These are phyloP conservation scores for Chydorus sphaericus DNA, from an alignment of 2,888 invertebrate species.

Conservation along the genomic window DNA sequence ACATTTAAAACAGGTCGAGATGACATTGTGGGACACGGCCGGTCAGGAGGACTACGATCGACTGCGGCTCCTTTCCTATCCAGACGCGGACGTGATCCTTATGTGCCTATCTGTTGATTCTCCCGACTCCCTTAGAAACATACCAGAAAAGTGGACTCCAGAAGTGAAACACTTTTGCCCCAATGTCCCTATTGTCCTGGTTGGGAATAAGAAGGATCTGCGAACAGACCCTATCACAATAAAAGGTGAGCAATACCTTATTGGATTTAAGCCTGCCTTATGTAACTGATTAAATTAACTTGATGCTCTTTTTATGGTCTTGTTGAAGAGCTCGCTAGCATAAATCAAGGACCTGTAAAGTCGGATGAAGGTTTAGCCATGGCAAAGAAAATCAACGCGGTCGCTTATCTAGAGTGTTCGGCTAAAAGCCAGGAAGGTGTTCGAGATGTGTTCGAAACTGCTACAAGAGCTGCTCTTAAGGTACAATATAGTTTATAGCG, in stretches of 20 bases:
- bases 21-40: slow-evolving; percentile 34
- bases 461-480: slow-evolving; percentile 93
- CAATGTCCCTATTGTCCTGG: slow-evolving; percentile 39
- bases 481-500: slow-evolving; percentile 41
- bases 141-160: slow-evolving; percentile 41
- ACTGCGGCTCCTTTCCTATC: slow-evolving; percentile 34
- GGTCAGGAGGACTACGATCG: slow-evolving; percentile 38
- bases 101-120: slow-evolving; percentile 42
- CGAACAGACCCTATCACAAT: slow-evolving; percentile 30
- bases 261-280: too few relatives aligned
- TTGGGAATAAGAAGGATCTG: slow-evolving; percentile 38
- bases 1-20: slow-evolving; percentile 28
- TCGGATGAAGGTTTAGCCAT: slow-evolving; percentile 38
- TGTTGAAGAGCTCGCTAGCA: slow-evolving; percentile 32
- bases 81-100: slow-evolving; percentile 40
- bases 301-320: background rate
- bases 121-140: slow-evolving; percentile 39
- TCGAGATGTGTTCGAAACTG: slow-evolving; percentile 75
- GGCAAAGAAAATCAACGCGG: slow-evolving; percentile 42
- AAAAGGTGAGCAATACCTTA: slow-evolving; percentile 15
- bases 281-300: too few relatives aligned
- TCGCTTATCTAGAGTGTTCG: slow-evolving; percentile 43
- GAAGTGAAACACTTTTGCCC: slow-evolving; percentile 41
- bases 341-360: slow-evolving; percentile 39
- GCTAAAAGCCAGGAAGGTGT: slow-evolving; percentile 46